Evolutionary conservation across 2,888 invertebrate genomes (phyloP).

Genomic region (Antheraea yamamai): DNA sequence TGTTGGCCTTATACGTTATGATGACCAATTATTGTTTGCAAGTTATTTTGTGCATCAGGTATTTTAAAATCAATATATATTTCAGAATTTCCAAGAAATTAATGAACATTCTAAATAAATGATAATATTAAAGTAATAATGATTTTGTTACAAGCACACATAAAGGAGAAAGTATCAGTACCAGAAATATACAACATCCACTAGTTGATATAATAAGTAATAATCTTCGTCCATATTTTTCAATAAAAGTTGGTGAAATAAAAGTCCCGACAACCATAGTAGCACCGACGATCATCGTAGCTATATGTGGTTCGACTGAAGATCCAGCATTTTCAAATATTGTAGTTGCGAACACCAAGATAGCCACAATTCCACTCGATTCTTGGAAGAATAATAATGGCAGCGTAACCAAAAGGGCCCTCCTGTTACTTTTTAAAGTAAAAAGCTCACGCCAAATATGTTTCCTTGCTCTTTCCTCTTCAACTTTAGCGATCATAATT

Average conservation of each 20-base stretch:
- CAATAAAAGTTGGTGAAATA: constrained; percentile 17
- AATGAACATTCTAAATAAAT: background rate
- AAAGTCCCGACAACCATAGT: background rate
- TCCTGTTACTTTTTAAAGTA: constrained; percentile 37
- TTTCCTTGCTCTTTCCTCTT: constrained; percentile 17
- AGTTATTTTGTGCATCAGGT: no score
- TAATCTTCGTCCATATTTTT: constrained; percentile 7
- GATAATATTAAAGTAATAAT: no score
- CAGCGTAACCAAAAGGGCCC: constrained; percentile 35
- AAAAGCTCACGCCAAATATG: constrained; percentile 38
- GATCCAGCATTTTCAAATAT: constrained; percentile 43
- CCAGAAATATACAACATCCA: constrained; percentile 14
- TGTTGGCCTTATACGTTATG: no score
- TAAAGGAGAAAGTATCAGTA: background rate
- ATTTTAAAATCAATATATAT: no score
- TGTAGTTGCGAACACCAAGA: constrained; percentile 34
- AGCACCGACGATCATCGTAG: constrained; percentile 39
- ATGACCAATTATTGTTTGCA: no score
- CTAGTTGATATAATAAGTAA: constrained; percentile 14
- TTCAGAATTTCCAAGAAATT: background rate
- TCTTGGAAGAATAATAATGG: constrained; percentile 35
- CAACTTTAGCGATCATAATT: constrained; percentile 4
- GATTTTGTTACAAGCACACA: no score
- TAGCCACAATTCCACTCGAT: constrained; percentile 36
- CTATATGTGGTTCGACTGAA: constrained; percentile 37